Evolutionary conservation across 1,140 invertebrate species (phyloP).

Genomic region (Semibalanus balanoides): DNA sequence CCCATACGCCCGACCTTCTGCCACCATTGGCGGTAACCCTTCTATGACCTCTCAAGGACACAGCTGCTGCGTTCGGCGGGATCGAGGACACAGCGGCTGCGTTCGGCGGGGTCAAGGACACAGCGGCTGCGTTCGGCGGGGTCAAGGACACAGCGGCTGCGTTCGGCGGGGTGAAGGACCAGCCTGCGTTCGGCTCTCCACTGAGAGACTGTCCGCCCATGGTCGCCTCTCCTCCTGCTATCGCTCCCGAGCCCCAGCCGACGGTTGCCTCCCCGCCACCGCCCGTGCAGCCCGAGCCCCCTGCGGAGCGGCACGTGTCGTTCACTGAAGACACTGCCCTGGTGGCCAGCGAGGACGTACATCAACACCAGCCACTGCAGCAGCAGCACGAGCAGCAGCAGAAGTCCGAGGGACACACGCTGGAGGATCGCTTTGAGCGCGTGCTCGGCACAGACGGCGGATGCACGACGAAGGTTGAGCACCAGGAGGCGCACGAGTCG

Average conservation of each 20-base stretch:
- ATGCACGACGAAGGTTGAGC: background rate
- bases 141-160: too few species aligned
- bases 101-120: too few species aligned
- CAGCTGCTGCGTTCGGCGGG: too few species aligned
- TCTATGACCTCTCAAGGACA: too few species aligned
- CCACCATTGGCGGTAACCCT: too few species aligned
- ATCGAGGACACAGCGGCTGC: too few species aligned
- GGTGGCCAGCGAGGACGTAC: background rate
- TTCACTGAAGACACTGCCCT: background rate
- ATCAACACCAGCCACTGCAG: background rate
- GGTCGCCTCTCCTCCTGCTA: background rate
- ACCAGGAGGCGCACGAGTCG: background rate
- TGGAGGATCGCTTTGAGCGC: background rate
- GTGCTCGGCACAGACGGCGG: background rate
- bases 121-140: too few species aligned
- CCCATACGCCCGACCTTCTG: too few species aligned
- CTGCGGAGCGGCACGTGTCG: background rate
- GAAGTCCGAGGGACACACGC: background rate
- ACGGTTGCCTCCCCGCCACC: background rate
- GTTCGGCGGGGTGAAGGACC: too few species aligned
- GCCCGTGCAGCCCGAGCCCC: background rate
- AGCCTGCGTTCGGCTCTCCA: too few species aligned
- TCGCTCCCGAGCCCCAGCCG: background rate
- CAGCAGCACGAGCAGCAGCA: background rate
- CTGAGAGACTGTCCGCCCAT: too few species aligned